Conservation (phyloP, 2,797 vertebrate genomes). For the Arremon brunneinucha region DNA sequence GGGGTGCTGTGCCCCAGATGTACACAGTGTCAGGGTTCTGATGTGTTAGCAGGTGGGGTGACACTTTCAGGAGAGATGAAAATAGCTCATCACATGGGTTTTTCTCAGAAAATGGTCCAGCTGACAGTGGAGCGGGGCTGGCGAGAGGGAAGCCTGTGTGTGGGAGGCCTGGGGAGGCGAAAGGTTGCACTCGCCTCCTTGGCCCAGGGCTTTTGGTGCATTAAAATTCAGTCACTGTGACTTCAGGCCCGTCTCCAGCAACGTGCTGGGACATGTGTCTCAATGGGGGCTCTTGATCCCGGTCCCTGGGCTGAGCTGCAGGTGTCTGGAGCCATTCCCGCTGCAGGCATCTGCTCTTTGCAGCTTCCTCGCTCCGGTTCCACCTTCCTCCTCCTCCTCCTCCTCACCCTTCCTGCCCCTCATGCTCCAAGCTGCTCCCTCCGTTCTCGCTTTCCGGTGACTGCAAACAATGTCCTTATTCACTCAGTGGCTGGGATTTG, state of each 20-base stretch:
- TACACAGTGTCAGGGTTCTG: rapidly evolving
- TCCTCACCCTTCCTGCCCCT: slow-evolving; percentile 29
- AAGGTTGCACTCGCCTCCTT: not conserved
- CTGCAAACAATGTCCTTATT: slow-evolving; percentile 62
- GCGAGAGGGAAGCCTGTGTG: not conserved
- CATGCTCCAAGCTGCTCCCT: slow-evolving; percentile 21
- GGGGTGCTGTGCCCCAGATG: not conserved
- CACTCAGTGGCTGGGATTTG: slow-evolving; percentile 10
- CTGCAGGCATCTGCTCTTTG: slow-evolving; percentile 52
- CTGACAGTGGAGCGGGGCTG: not conserved
- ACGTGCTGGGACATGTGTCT: not conserved
- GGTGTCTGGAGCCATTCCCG: slow-evolving; percentile 63
- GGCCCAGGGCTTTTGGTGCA: not conserved
- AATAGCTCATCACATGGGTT: not conserved
- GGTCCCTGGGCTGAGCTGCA: slow-evolving; percentile 29
- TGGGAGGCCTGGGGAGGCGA: not conserved
- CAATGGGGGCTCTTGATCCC: slow-evolving; percentile 48
- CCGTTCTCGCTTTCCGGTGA: slow-evolving; percentile 54
- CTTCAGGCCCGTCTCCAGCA: slow-evolving; percentile 20
- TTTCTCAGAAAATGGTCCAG: not conserved
- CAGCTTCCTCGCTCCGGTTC: slow-evolving; percentile 24
- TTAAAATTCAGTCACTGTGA: slow-evolving; percentile 55
- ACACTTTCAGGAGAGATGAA: not conserved
- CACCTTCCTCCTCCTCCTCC: slow-evolving; percentile 57
- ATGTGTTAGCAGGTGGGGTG: not conserved